Evolutionary conservation across 1,140 invertebrate species (phyloP), one percentile per base, ranked within the genome.

Genomic region (Ceratina australensis): DNA sequence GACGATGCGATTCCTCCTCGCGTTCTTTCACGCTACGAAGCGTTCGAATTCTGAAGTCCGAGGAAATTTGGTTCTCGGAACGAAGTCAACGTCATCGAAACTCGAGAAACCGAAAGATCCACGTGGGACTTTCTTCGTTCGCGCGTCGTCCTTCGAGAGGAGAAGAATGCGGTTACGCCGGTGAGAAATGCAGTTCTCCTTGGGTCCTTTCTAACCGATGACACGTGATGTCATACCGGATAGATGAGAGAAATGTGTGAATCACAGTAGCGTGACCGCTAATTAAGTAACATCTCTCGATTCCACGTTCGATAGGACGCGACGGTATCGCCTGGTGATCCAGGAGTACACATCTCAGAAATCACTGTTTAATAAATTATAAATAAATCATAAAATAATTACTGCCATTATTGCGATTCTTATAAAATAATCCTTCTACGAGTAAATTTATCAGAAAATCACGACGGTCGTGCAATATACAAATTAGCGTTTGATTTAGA

Each of bases 141-240:
- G 33, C 20, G 22, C 24, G 85, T 73, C 24, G 85, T 73, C 86
- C 85, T 87, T 86, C 83, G 59, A 60, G 12, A 24, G 81, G 59
- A 73, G 83, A 86, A 81, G 78, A 84, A 84, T 76, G 80, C 83
- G 71, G 72, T 78, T 80, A 69, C 75, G 52, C 56, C 33, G 42
- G 50, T 18, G 56, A 64, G 82, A 77, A 84, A 89, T 89, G 89
- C 83, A 59, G 88, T 83, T 89, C 82, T 81, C 89, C 88, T 90
- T 90, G 89, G 82, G 84, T 87, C 79, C 79, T 77, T 89, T 89
- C 79, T 85, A 79, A 75, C 76, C 50, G 80, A 86, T 82, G 84
- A 82, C 77, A 73, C 72, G 42, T 72, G 68, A 85, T 73, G 80
- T 85, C 82, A 85, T 57, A 71, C 59, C 12, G 59, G 65, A 54